phyloP scores from a whole-genome alignment of 2,113 vertebrate genomes.

The Mirza zaza region DNA sequence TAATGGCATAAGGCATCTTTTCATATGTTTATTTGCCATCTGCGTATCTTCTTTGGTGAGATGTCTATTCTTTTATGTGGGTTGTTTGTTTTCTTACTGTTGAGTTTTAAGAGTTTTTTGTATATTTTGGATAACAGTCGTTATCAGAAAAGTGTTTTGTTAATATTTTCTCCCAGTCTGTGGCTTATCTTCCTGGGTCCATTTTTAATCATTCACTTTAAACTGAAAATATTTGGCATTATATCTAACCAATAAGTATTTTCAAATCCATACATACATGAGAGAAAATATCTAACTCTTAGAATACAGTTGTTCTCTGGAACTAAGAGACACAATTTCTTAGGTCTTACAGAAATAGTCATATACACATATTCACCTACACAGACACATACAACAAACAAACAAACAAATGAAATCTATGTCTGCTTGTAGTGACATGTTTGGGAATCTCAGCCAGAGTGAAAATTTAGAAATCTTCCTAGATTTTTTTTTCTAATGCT shows the following conservation, averaged over 20 bases:
- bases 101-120: neutral
- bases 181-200: neutral
- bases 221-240: neutral
- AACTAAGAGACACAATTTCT: neutral
- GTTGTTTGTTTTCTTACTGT: neutral
- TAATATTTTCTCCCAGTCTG: conserved; percentile 21
- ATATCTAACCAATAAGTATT: conserved; percentile 37
- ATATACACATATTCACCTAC: neutral
- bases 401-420: conserved; percentile 3
- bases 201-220: conserved; percentile 30
- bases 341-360: neutral
- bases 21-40: neutral
- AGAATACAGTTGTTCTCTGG: neutral
- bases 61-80: neutral
- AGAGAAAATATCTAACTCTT: conserved; percentile 51
- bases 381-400: neutral
- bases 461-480: conserved; percentile 29
- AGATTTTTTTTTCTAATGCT: neutral
- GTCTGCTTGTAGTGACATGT: neutral
- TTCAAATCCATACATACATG: neutral
- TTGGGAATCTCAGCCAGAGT: neutral
- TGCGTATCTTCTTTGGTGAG: neutral
- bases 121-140: neutral
- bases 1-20: neutral
- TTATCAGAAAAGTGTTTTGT: neutral